These are phyloP conservation scores for Tortricodes alternella DNA, from an alignment of 2,888 invertebrate genomes.

Conservation along the genomic window DNA sequence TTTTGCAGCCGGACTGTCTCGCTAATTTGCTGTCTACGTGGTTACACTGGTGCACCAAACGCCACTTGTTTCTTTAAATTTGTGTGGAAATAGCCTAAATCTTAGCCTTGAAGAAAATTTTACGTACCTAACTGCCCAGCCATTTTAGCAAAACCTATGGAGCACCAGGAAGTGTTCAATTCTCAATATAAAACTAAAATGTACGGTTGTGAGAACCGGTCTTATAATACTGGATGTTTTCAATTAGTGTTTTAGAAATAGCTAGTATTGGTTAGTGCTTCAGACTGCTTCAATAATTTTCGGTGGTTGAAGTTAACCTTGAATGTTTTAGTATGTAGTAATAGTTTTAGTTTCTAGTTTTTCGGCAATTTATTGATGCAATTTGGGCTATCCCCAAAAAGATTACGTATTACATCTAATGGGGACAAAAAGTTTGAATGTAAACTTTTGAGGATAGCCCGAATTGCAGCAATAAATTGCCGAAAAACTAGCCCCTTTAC, in stretches of 20 bases:
- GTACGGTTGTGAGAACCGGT: not conserved
- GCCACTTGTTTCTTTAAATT: conserved; percentile 28
- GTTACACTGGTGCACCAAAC: conserved; percentile 16
- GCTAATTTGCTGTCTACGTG: not conserved
- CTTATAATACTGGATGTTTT: not conserved
- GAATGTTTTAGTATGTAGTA: no score
- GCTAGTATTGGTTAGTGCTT: not conserved
- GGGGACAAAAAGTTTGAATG: no score
- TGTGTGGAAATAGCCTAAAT: conserved; percentile 25
- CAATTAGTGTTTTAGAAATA: not conserved
- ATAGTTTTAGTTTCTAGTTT: no score
- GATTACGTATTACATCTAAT: no score
- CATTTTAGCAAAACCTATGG: conserved; percentile 4
- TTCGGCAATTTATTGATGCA: no score
- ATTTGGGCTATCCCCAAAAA: no score
- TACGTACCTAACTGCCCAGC: not conserved
- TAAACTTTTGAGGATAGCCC: no score
- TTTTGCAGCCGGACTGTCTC: not conserved
- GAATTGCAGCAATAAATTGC: no score
- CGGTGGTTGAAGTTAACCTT: no score
- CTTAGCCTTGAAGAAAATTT: conserved; percentile 15
- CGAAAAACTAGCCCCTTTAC: no score
- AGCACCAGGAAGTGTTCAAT: conserved; percentile 1
- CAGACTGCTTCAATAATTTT: not conserved
- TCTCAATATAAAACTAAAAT: not conserved